Base-by-base conservation (phyloP, 2,888 invertebrate genomes). In the Drosophila merina region DNA sequence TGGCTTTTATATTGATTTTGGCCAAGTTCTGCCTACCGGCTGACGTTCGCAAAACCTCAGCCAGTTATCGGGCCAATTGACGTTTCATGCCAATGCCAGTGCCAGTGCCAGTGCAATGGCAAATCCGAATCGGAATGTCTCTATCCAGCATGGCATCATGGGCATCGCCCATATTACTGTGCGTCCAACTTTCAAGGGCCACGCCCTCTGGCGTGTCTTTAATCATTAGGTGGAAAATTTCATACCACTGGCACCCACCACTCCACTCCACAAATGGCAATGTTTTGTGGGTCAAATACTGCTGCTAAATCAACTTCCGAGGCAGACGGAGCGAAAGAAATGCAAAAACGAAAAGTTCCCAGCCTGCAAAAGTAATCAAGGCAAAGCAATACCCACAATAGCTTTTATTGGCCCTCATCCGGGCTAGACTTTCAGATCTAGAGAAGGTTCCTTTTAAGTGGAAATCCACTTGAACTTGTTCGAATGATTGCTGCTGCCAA, bases 121-220 rank as follows among this genome's bases (percentile, higher is more conserved):
- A 20, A 20, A 20, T 28, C 28, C 28, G n/a, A 36, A n/a, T 36
- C 36, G n/a, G n/a, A 36, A 68, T 56, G 57, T 68, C 62, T 78
- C 74, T 78, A 66, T 78, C 78, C 4, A 10, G 25, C 44, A 57
- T 57, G 40, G 48, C 71, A 28, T 3, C 28, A 28, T 28, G 28
- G 28, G 28, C 28, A 75, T 14, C n/a, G 12, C 48, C 12, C 28
- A 57, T 38, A 58, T 56, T 60, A 50, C 57, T 68, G 63, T 59
- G 63, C 59, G 56, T 40, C 45, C 33, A 42, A 58, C 38, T 42
- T 42, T 62, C 49, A 20, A 48, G 57, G 25, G 42, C 49, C 45
- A 54, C 75, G 66, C 81, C 81, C 72, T 30, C 26, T 72, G 64
- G 66, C 84, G 79, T 84, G 81, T 30, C 28, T 36, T 44, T 74